phyloP scores from a whole-genome alignment of 2,113 vertebrate genomes.

The Stomatorhinus ivindoensis region DNA sequence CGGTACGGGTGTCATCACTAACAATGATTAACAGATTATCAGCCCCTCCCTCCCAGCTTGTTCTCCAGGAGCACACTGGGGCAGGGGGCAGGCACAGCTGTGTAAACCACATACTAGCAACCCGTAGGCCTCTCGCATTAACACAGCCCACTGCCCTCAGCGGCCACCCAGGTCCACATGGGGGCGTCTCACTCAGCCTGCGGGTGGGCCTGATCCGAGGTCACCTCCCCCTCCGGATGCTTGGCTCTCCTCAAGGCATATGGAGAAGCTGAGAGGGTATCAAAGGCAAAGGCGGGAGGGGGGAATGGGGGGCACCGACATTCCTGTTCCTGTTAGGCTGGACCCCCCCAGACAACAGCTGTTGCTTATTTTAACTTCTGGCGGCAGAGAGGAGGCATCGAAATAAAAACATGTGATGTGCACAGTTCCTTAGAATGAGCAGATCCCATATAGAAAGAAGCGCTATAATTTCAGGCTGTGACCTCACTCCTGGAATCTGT shows the following conservation, averaged over 20 bases:
- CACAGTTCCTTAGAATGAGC: not conserved
- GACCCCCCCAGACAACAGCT: constrained; percentile 34
- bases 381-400: constrained; percentile 11
- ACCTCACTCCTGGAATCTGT: not conserved
- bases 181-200: not conserved
- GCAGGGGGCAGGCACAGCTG: not conserved
- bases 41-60: not conserved
- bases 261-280: not conserved
- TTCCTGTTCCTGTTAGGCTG: not conserved
- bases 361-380: constrained; percentile 48
- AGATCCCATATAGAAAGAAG: not conserved
- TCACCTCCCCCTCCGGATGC: not conserved
- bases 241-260: not conserved
- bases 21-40: not conserved
- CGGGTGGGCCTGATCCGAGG: not conserved
- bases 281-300: not conserved
- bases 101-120: constrained; percentile 10
- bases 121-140: not conserved
- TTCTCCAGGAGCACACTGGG: not conserved
- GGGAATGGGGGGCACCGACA: not conserved
- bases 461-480: not conserved
- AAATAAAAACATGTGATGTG: not conserved
- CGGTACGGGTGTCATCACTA: not conserved
- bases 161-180: not conserved
- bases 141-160: not conserved